phyloP scores from a whole-genome alignment of 1,140 invertebrate genomes.

The Apocrypta bakeri region DNA sequence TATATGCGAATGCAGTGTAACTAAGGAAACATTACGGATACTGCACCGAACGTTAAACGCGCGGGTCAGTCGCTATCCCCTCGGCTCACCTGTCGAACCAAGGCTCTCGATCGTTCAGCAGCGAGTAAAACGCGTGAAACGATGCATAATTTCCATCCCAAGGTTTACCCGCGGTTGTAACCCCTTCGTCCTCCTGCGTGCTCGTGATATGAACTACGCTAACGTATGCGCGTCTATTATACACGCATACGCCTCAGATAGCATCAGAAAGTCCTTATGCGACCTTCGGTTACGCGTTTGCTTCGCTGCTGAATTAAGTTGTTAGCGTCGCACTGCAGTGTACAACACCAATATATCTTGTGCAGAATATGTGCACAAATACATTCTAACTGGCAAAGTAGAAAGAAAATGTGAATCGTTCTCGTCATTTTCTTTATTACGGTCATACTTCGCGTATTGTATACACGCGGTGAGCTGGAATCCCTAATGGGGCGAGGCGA shows the following conservation, averaged over 20 bases:
- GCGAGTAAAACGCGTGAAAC: slow-evolving; percentile 54
- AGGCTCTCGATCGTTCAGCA: no score
- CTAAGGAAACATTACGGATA: no score
- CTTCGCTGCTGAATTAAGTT: neutral
- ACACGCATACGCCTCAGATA: slow-evolving; percentile 50
- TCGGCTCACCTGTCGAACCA: slow-evolving; percentile 41
- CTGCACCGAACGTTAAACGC: no score
- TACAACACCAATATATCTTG: no score
- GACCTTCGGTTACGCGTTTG: neutral
- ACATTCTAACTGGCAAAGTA: neutral
- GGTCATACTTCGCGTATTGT: slow-evolving; percentile 59
- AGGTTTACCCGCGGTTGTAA: slow-evolving; percentile 29
- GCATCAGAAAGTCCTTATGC: slow-evolving; percentile 57
- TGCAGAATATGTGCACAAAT: no score
- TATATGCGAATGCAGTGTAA: no score
- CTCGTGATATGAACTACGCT: slow-evolving; percentile 58
- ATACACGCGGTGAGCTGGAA: slow-evolving; percentile 50
- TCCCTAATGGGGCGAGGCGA: slow-evolving; percentile 68
- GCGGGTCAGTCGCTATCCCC: neutral
- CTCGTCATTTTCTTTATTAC: slow-evolving; percentile 65
- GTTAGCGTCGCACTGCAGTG: neutral
- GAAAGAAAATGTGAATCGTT: slow-evolving; percentile 31
- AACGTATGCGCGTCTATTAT: slow-evolving; percentile 2
- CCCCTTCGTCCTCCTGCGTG: slow-evolving; percentile 56
- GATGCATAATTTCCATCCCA: slow-evolving; percentile 54